Percentiles rank a stretch among this genome's conserved stretches.
phyloP scores from a whole-genome alignment of 2,888 invertebrate genomes.

The Lottia scabra region DNA sequence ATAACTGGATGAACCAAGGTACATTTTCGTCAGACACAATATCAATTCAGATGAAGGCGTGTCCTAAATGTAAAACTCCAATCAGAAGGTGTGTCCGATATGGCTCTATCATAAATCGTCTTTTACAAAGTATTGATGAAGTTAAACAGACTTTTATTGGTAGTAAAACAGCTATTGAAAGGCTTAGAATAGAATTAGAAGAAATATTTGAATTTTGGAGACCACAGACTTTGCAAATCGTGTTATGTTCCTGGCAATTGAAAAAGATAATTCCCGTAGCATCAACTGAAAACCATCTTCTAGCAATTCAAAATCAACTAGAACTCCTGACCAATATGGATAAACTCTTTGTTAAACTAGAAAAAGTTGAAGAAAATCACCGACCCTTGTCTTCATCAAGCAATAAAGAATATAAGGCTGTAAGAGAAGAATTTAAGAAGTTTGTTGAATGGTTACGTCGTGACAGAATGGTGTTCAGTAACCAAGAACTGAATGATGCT shows the following conservation, averaged over 20 bases:
- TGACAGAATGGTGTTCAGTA: constrained; percentile 11
- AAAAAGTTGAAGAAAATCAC: constrained; percentile 12
- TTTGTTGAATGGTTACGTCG: constrained; percentile 21
- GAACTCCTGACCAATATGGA: constrained; percentile 11
- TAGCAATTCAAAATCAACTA: constrained; percentile 23
- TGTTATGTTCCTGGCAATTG: not conserved
- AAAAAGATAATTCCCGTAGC: not conserved
- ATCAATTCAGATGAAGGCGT: constrained; percentile 62
- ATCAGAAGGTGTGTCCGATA: constrained; percentile 76
- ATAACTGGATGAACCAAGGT: constrained; percentile 71
- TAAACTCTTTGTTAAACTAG: not conserved
- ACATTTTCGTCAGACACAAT: constrained; percentile 49
- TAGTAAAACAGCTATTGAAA: not conserved
- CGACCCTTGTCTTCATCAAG: not conserved
- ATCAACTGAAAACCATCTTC: constrained; percentile 11
- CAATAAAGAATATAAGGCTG: not conserved
- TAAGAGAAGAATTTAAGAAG: not conserved
- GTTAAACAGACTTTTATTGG: constrained; percentile 44
- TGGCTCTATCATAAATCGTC: constrained; percentile 72
- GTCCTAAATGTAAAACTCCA: constrained; percentile 75
- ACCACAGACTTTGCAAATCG: not conserved
- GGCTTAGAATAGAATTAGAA: not conserved
- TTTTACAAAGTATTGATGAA: constrained; percentile 61
- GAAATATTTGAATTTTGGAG: not conserved
- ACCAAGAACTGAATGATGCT: constrained; percentile 41